Conservation (phyloP, 2,888 invertebrate genomes). For the Drosophila nr. perissopoda region DNA sequence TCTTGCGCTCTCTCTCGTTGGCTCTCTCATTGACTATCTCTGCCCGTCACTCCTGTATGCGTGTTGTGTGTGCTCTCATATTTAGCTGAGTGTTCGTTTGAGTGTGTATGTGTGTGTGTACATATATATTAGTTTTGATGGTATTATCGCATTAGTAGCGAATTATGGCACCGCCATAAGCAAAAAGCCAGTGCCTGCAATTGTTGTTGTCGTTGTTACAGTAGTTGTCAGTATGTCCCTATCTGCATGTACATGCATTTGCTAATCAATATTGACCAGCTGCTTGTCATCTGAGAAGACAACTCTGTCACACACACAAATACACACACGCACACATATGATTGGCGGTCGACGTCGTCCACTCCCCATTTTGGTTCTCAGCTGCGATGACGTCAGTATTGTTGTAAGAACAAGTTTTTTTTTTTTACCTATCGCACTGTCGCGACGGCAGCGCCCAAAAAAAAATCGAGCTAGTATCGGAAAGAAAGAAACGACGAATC, state of each 20-base stretch:
- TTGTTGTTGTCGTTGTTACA: slow-evolving; percentile 4
- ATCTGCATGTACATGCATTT: slow-evolving; percentile 22
- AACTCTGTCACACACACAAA: slow-evolving; percentile 25
- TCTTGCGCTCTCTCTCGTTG: slow-evolving; percentile 26
- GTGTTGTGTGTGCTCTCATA: slow-evolving; percentile 37
- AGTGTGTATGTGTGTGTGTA: slow-evolving; percentile 18
- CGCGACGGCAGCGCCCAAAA: slow-evolving; percentile 14
- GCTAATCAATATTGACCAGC: slow-evolving; percentile 75
- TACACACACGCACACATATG: slow-evolving; percentile 51
- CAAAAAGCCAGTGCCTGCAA: slow-evolving; percentile 27
- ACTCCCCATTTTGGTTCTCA: slow-evolving; percentile 82
- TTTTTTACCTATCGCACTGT: slow-evolving; percentile 22
- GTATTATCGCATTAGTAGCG: slow-evolving; percentile 70
- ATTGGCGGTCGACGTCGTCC: slow-evolving; percentile 72
- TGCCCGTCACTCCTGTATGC: slow-evolving; percentile 34
- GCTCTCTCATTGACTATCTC: slow-evolving; percentile 20
- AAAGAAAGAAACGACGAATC: slow-evolving; percentile 31
- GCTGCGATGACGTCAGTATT: slow-evolving; percentile 79
- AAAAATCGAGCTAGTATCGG: slow-evolving; percentile 31
- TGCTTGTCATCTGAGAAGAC: slow-evolving; percentile 49
- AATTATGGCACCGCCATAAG: slow-evolving; percentile 55
- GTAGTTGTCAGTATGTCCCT: slow-evolving; percentile 20
- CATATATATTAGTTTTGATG: slow-evolving; percentile 54
- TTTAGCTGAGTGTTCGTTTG: slow-evolving; percentile 11
- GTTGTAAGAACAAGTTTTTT: slow-evolving; percentile 72